A percentile compares a stretch with the other conserved stretches of the same genome.
Evolutionary conservation across 2,113 vertebrate genomes (phyloP).

Genomic region (Spilogale gracilis): DNA sequence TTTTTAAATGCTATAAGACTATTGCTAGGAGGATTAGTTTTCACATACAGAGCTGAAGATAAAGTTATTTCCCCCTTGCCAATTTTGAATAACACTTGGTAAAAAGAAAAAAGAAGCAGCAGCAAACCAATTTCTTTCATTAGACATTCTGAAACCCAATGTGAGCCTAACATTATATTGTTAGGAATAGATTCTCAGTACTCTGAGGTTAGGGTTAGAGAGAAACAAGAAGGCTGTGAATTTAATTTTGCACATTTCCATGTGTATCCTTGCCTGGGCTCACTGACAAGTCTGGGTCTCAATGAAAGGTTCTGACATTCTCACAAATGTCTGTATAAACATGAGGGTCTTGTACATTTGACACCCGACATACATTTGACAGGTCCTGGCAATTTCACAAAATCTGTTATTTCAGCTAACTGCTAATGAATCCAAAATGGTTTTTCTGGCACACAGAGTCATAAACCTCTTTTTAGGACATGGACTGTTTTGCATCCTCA

Average conservation of each 20-base stretch:
- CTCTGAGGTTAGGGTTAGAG: slow-evolving; percentile 17
- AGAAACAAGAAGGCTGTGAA: not conserved
- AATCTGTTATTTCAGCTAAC: slow-evolving; percentile 77
- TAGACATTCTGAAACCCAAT: slow-evolving; percentile 2
- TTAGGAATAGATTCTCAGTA: slow-evolving; percentile 2
- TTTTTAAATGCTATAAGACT: slow-evolving; percentile 60
- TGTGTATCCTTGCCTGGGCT: not conserved
- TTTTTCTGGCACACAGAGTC: slow-evolving; percentile 70
- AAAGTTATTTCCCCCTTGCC: slow-evolving; percentile 9
- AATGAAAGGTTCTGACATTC: slow-evolving; percentile 35
- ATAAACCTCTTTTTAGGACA: slow-evolving; percentile 49
- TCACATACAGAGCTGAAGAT: not conserved
- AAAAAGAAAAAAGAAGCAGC: not conserved
- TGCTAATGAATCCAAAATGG: slow-evolving; percentile 81
- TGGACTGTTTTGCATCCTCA: slow-evolving; percentile 36
- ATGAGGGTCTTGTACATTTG: slow-evolving; percentile 74
- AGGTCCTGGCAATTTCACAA: slow-evolving; percentile 67
- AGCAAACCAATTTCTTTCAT: not conserved
- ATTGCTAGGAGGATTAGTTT: not conserved
- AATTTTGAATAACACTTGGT: slow-evolving; percentile 41
- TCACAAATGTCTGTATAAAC: slow-evolving; percentile 50
- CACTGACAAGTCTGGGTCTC: slow-evolving; percentile 41
- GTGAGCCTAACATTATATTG: not conserved
- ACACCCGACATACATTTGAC: slow-evolving; percentile 76
- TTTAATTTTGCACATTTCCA: slow-evolving; percentile 46